phyloP scores from a whole-genome alignment of 2,797 vertebrate species.

The Melanotaenia nigrans region DNA sequence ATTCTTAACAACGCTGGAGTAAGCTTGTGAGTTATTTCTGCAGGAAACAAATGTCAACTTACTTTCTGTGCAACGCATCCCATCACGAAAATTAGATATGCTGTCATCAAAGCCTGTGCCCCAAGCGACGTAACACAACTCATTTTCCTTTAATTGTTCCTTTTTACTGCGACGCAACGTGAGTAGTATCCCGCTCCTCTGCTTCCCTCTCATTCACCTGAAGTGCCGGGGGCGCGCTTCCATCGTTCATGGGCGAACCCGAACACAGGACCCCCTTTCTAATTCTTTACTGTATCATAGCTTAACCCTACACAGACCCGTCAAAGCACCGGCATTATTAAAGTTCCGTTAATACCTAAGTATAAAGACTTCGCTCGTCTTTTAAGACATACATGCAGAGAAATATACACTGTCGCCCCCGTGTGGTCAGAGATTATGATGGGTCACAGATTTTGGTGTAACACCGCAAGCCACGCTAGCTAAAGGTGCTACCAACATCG shows the following conservation, averaged over 20 bases:
- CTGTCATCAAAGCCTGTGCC: constrained; percentile 70
- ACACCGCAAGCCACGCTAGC: no score
- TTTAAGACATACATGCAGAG: no score
- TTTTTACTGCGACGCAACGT: constrained; percentile 57
- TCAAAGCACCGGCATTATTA: no score
- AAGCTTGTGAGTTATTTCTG: constrained; percentile 38
- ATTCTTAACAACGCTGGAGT: constrained; percentile 31
- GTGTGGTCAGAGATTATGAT: no score
- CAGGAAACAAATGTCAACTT: constrained; percentile 68
- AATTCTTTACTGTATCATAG: not conserved
- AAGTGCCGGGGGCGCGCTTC: constrained; percentile 81
- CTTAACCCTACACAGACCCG: no score
- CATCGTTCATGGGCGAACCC: constrained; percentile 74
- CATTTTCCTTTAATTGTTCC: constrained; percentile 75
- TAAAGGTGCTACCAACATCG: no score
- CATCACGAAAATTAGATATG: constrained; percentile 78
- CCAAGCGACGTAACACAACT: constrained; percentile 68
- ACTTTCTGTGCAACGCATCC: constrained; percentile 84
- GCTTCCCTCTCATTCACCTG: constrained; percentile 82
- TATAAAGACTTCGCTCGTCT: no score
- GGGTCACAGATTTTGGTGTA: no score
- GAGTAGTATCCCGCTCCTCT: constrained; percentile 72
- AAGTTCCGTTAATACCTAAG: no score
- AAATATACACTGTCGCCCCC: no score
- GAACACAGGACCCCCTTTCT: constrained; percentile 46